Base-by-base conservation (phyloP, 2,113 vertebrate genomes). In the Hemichromis elongatus region DNA sequence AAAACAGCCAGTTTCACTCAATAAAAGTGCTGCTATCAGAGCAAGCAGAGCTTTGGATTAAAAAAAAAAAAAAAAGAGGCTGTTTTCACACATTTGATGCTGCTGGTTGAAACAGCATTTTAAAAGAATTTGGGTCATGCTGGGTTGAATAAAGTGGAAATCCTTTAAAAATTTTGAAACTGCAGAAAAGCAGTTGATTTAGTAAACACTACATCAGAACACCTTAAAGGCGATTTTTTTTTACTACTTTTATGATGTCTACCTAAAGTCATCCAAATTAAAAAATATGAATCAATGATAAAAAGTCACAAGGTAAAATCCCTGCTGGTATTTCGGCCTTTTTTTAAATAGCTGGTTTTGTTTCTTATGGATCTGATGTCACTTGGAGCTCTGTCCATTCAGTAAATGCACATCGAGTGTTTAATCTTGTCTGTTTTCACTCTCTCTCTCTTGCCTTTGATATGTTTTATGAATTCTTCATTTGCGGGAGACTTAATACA, bases 51-150 rank as follows among this genome's bases (percentile, higher is more conserved):
- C 68, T 75, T 50, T 75, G 3, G 6, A 75, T 28, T 2, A 0
- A 50, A 75, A 30, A 45, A 47, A 70, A 35, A 0, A 50, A 75
- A 30, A 45, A 47, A 70, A 35, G n/a, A 45, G 40, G 1, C 26
- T 50, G 16, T 75, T 50, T 73, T 75, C 68, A 50, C 68, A 50
- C 16, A 1, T 30, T 30, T 75, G 45, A 75, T n/a, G 68, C 42
- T 1, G 68, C 68, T 50, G 24, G 68, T 50, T 75, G 45, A 30
- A 75, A 47, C 68, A 50, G 42, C 45, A 75, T 75, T 75, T 73
- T 75, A 70, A 75, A 75, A 75, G 68, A 75, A 75, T 75, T 50
- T 75, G 68, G 68, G 45, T 75, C 68, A 75, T 12, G 68, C 26
- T 30, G 42, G 26, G 18, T 30, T 13, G 45, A 75, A n/a, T 50